phyloP scores from a whole-genome alignment of 2,113 vertebrate genomes.

The Melanostigma gelatinosum region DNA sequence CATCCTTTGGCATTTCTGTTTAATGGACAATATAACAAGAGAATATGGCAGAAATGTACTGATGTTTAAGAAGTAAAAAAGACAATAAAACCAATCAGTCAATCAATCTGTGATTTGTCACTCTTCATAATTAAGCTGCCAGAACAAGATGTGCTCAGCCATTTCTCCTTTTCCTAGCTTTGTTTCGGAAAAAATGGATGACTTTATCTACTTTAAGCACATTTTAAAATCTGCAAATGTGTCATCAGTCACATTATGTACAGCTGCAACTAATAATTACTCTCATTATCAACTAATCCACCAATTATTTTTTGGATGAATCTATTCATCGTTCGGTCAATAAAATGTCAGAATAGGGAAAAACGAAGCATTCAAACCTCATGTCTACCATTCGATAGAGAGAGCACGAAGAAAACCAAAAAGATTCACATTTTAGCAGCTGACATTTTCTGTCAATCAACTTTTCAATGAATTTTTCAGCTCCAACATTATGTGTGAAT shows the following conservation, averaged over 20 bases:
- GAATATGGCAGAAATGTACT: background rate
- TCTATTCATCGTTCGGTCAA: background rate
- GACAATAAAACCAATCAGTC: background rate
- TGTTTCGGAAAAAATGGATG: background rate
- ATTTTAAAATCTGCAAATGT: background rate
- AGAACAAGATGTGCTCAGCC: background rate
- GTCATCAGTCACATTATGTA: background rate
- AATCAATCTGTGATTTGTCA: slow-evolving; percentile 2
- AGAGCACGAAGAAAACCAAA: background rate
- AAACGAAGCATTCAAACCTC: background rate
- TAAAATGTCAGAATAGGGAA: background rate
- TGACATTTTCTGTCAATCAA: background rate
- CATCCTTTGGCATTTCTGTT: background rate
- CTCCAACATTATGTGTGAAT: background rate
- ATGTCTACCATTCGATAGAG: background rate
- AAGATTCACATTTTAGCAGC: background rate
- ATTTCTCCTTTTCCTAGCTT: background rate
- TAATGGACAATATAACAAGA: background rate
- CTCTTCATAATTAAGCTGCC: background rate
- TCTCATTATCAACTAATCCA: background rate
- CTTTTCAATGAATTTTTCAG: background rate
- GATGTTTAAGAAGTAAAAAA: background rate
- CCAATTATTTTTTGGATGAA: background rate
- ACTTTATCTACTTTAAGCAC: background rate
- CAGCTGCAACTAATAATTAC: background rate